Evolutionary conservation across 1,140 invertebrate genomes (phyloP).

Genomic region (Apis florea): DNA sequence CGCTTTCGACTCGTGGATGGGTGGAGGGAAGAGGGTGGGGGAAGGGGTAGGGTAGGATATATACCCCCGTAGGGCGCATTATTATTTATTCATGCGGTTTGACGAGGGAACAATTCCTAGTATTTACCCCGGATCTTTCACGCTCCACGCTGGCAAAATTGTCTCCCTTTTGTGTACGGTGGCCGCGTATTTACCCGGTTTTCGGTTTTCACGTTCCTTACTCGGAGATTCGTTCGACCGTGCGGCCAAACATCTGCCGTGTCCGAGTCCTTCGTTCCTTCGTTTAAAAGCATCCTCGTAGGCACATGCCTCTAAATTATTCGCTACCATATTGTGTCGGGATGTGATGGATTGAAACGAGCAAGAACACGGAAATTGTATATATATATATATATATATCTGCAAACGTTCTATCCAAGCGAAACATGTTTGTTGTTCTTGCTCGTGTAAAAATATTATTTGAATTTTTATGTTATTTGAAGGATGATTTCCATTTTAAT

Average conservation of each 20-base stretch:
- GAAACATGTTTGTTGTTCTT: too few species aligned
- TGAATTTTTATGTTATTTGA: too few species aligned
- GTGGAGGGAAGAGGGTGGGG: constrained; percentile 18
- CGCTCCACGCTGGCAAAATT: constrained; percentile 67
- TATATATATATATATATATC: too few species aligned
- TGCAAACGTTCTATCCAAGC: too few species aligned
- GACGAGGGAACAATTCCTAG: constrained; percentile 74
- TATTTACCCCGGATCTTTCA: constrained; percentile 74
- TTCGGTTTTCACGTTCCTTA: constrained; percentile 52
- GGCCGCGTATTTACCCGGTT: constrained; percentile 60
- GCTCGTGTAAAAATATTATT: too few species aligned
- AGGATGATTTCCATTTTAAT: too few species aligned
- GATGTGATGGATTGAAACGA: neutral
- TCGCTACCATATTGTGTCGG: neutral
- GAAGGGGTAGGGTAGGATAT: neutral
- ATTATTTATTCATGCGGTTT: constrained; percentile 76
- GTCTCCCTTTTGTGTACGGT: constrained; percentile 63
- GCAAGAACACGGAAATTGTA: neutral
- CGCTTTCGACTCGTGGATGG: constrained; percentile 42
- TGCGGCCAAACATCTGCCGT: constrained; percentile 58
- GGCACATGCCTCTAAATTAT: constrained; percentile 17
- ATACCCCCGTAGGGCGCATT: constrained; percentile 54
- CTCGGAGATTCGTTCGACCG: constrained; percentile 54
- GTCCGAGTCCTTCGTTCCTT: neutral
- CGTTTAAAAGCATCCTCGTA: neutral